Conservation (phyloP, 2,797 vertebrate genomes). For the Etheostoma perlongum region DNA sequence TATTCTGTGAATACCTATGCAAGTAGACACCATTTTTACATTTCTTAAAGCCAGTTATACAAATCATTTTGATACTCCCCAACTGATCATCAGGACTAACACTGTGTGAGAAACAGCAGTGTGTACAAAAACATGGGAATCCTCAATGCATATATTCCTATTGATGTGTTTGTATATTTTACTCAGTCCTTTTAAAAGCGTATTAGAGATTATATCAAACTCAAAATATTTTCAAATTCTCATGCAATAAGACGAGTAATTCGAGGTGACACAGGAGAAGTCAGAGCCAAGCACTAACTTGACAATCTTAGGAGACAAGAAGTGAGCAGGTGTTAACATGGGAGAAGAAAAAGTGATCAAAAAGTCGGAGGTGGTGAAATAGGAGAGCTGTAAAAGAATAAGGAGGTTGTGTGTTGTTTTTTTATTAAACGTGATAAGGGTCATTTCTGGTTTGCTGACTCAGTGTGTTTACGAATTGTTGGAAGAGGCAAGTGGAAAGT, state of each 20-base stretch:
- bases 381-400: constrained; percentile 46
- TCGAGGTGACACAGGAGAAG: constrained; percentile 31
- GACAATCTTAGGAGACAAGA: constrained; percentile 67
- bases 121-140: constrained; percentile 69
- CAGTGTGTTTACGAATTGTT: constrained; percentile 69
- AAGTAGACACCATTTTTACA: constrained; percentile 56
- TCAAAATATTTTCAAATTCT: constrained; percentile 39
- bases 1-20: constrained; percentile 86
- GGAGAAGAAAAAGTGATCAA: constrained; percentile 54
- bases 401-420: constrained; percentile 47
- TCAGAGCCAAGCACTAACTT: constrained; percentile 59
- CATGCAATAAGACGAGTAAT: constrained; percentile 38
- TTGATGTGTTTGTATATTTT: constrained; percentile 41
- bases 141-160: constrained; percentile 35
- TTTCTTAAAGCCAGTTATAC: constrained; percentile 38
- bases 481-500: constrained; percentile 72
- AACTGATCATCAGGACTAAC: constrained; percentile 84
- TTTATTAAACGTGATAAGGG: constrained; percentile 29
- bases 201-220: constrained; percentile 49
- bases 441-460: constrained; percentile 72
- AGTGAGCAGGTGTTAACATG: constrained; percentile 54
- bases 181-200: constrained; percentile 50
- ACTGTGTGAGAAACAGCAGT: constrained; percentile 85
- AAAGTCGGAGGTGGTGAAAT: constrained; percentile 52
- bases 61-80: constrained; percentile 37